Evolutionary conservation across 1,140 invertebrate genomes (phyloP).

Genomic region (Gryllus bimaculatus): DNA sequence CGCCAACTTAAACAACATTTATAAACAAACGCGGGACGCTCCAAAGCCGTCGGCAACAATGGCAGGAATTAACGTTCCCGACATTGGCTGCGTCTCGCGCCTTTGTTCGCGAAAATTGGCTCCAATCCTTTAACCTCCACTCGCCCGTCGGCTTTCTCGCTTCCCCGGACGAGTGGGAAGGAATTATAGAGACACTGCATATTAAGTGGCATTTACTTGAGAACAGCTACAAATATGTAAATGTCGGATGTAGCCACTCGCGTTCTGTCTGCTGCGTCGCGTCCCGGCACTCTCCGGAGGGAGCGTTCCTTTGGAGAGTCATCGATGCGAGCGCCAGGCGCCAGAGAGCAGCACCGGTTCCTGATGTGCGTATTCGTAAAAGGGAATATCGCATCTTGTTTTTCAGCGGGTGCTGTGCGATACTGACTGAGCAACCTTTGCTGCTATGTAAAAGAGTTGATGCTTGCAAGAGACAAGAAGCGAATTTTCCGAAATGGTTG

Average conservation of each 20-base stretch:
- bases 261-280: background rate
- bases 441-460: no score
- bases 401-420: no score
- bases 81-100: background rate
- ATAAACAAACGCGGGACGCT: background rate
- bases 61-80: background rate
- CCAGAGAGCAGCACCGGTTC: no score
- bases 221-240: background rate
- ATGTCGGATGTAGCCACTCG: background rate
- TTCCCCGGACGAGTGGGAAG: background rate
- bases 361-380: no score
- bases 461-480: no score
- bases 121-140: background rate
- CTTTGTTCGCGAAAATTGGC: background rate
- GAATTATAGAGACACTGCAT: slow-evolving; percentile 4
- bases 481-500: no score
- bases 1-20: background rate
- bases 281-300: no score
- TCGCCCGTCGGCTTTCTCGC: background rate
- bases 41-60: background rate
- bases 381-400: no score
- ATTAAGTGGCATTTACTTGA: background rate
- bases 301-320: no score
- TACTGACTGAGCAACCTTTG: no score
- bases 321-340: no score